Percentiles rank a stretch among this genome's conserved stretches.
phyloP scores from a whole-genome alignment of 2,113 vertebrate genomes.

The Pangasianodon gigas region DNA sequence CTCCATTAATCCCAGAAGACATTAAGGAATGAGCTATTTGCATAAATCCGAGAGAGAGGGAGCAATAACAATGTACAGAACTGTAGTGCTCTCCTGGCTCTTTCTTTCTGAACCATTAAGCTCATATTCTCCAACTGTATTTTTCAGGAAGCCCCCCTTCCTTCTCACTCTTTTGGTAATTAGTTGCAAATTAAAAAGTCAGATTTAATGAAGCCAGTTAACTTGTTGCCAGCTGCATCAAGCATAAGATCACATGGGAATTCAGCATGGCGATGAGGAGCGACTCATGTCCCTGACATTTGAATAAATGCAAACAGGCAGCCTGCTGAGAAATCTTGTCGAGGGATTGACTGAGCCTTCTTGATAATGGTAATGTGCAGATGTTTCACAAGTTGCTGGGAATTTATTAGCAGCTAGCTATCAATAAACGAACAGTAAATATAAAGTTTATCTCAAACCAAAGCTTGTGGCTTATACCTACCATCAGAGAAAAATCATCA shows the following conservation, averaged over 20 bases:
- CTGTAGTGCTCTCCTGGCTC: neutral
- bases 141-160: neutral
- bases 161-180: neutral
- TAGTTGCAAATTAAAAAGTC: conserved; percentile 34
- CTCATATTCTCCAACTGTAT: conserved; percentile 1
- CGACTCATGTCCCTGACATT: neutral
- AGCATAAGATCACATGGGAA: conserved; percentile 1
- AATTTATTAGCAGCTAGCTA: neutral
- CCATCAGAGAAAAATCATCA: neutral
- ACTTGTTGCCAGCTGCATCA: neutral
- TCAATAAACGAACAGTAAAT: neutral
- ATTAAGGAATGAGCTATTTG: conserved; percentile 43
- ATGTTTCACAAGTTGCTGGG: conserved; percentile 3
- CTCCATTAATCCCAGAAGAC: conserved; percentile 36
- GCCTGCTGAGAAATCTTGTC: conserved; percentile 22
- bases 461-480: neutral
- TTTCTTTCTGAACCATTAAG: conserved; percentile 27
- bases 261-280: conserved; percentile 1
- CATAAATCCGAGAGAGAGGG: conserved; percentile 23
- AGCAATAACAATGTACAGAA: conserved; percentile 39
- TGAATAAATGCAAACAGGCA: conserved; percentile 18
- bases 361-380: neutral
- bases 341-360: conserved; percentile 6
- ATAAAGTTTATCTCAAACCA: neutral
- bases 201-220: conserved; percentile 24